Evolutionary conservation across 2,113 vertebrate species (phyloP), one percentile per base, ranked within the genome.

Genomic region (Tragelaphus buxtoni): DNA sequence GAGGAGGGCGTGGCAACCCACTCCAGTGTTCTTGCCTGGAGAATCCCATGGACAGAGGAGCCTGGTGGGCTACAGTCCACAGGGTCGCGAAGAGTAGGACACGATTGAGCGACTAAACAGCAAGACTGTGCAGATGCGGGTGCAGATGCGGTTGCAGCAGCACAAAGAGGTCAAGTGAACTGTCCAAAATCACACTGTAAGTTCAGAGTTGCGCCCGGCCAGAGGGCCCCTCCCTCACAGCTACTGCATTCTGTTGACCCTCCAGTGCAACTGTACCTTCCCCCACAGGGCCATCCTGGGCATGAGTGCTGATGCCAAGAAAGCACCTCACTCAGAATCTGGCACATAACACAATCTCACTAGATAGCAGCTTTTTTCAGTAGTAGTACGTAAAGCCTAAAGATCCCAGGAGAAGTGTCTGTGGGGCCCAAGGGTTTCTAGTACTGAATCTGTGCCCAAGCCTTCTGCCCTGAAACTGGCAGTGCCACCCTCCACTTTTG

Each of bases 211-310:
- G 16, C 51, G 2, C 1, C 60, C 4, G n/a, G 45, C 55, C 12
- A 0, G 30, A 32, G 72, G 89, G 82, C 45, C 42, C 26, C 17
- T 88, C 8, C 9, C 83, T 35, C 30, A 32, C 0, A 28, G 11
- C 56, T 13, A 1, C 39, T 39, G 30, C 0, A 0, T 35, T 30
- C 45, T 0, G 0, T 10, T 11, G 20, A 56, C 22, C n/a, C n/a
- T 45, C 79, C 49, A 45, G n/a, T 3, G 4, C 20, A 14, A 22
- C 61, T 28, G 2, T 14, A 18, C 28, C 45, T 35, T 76, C 55
- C 24, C 4, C 12, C 86, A 24, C 35, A 13, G 18, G 9, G 28
- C 16, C 6, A 0, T 55, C 32, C 42, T n/a, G n/a, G 30, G 22
- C 24, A 8, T 49, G 12, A 22, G 14, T 0, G 22, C 84, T 35